Evolutionary conservation across 2,113 vertebrate genomes (phyloP), one percentile per base, ranked within the genome.

Genomic region (Strix uralensis): DNA sequence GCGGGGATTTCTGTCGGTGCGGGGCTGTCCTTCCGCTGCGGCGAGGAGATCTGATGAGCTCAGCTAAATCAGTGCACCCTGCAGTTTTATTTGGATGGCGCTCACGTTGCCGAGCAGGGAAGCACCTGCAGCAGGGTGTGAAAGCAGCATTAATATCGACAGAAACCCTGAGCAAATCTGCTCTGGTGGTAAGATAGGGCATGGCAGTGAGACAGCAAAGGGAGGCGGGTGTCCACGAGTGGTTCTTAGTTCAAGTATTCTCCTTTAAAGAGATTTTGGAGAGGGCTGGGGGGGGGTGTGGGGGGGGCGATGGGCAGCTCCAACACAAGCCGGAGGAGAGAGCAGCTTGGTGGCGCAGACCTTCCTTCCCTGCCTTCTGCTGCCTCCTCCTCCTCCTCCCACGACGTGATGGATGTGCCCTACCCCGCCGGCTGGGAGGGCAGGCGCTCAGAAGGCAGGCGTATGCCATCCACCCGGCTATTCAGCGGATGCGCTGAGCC

Each of bases 121-220:
- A 95, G 69, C 86, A 96, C 94, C 93, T 95, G 91, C 91, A 81
- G 85, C 70, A 42, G 91, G 81, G 36, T 87, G 78, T 63, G 93
- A 87, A 75, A 81, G 84, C 84, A 75, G 78, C 62, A 20, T 52
- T 77, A 42, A 54, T 80, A 82, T 38, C 3, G 5, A 69, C 30
- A 30, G 57, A 57, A 84, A 16, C 36, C 36, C 38, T 1, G 2
- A 89, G 73, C 2, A 0, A 67, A 67, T 79, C 70, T 36, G 52
- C 49, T 73, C 42, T 17, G 47, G 20, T 55, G 32, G 26, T 78
- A 66, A 40, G 26, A 29, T 7, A 30, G 38, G 38, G 65, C 55
- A 81, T 15, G 44, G 38, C 36, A 78, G 61, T 27, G 84, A 92
- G 71, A 78, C 36, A 72, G 66, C 57, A 74, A 57, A 89, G 84